A percentile compares a stretch with the other conserved stretches of the same genome.
phyloP scores from a whole-genome alignment of 2,797 vertebrate species.

The Craterocephalus amniculus region DNA sequence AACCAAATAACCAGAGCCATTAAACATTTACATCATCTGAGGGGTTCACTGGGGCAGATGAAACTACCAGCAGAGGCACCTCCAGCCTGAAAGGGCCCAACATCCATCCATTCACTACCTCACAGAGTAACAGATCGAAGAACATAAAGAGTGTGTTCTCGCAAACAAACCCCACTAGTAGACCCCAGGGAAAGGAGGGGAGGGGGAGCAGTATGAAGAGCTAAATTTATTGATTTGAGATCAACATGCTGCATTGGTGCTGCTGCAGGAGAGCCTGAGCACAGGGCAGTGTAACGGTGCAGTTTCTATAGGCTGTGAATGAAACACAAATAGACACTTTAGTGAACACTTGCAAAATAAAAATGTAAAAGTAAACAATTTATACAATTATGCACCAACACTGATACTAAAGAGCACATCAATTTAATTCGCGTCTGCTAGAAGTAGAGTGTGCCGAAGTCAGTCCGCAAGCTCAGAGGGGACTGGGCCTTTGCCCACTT shows the following conservation, averaged over 20 bases:
- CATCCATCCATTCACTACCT: slow-evolving; percentile 62
- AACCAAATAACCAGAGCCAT: slow-evolving; percentile 78
- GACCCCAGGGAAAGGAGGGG: slow-evolving; percentile 66
- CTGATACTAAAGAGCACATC: no score
- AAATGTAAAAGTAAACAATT: not conserved
- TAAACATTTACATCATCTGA: slow-evolving; percentile 76
- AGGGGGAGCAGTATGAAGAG: slow-evolving; percentile 55
- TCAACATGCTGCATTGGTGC: slow-evolving; percentile 74
- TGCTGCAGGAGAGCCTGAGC: slow-evolving; percentile 45
- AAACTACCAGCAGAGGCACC: slow-evolving; percentile 48
- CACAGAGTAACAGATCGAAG: slow-evolving; percentile 78
- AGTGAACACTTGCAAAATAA: not conserved
- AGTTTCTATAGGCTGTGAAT: slow-evolving; percentile 2
- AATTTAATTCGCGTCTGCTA: not conserved
- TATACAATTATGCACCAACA: not conserved
- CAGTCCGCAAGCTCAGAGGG: no score
- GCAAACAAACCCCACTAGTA: slow-evolving; percentile 71
- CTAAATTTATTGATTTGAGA: slow-evolving; percentile 83
- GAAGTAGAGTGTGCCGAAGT: no score
- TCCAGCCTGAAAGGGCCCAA: slow-evolving; percentile 62
- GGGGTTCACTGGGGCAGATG: slow-evolving; percentile 48
- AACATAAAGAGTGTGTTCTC: slow-evolving; percentile 71
- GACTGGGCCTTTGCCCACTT: no score
- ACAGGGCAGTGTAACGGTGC: slow-evolving; percentile 31
- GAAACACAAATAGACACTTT: not conserved